Conservation (phyloP, 2,888 invertebrate species). For the Drosophila hawaiiensis region DNA sequence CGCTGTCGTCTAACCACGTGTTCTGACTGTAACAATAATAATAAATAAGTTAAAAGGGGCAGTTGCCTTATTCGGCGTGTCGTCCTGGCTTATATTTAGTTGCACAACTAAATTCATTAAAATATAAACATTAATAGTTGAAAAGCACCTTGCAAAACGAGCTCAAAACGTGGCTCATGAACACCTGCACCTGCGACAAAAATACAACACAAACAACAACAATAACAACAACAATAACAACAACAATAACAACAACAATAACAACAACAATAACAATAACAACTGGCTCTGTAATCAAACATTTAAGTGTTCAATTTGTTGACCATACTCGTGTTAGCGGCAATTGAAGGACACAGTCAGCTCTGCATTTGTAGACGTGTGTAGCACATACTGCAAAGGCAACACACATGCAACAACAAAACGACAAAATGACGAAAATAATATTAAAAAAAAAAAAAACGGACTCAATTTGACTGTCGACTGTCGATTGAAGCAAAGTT, state of each 20-base stretch:
- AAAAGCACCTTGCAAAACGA: background rate
- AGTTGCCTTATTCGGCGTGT: background rate
- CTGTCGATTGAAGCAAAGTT: background rate
- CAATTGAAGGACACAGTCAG: background rate
- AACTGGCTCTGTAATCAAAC: background rate
- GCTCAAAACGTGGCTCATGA: constrained; percentile 6
- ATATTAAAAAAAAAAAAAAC: background rate
- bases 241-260: background rate
- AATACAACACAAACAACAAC: background rate
- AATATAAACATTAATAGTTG: background rate
- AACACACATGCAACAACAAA: background rate
- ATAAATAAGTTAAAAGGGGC: background rate
- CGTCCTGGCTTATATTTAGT: background rate
- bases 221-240: background rate
- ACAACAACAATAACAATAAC: background rate
- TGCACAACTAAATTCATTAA: constrained; percentile 29
- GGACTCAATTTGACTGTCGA: background rate
- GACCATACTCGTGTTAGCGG: background rate
- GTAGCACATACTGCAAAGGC: background rate
- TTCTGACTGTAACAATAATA: background rate
- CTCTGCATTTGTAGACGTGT: background rate
- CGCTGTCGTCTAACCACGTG: background rate
- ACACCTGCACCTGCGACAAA: constrained; percentile 25
- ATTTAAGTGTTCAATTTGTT: constrained; percentile 18
- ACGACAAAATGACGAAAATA: background rate